Base-by-base conservation (phyloP, 2,888 invertebrate genomes). In the Terebella lapidaria region DNA sequence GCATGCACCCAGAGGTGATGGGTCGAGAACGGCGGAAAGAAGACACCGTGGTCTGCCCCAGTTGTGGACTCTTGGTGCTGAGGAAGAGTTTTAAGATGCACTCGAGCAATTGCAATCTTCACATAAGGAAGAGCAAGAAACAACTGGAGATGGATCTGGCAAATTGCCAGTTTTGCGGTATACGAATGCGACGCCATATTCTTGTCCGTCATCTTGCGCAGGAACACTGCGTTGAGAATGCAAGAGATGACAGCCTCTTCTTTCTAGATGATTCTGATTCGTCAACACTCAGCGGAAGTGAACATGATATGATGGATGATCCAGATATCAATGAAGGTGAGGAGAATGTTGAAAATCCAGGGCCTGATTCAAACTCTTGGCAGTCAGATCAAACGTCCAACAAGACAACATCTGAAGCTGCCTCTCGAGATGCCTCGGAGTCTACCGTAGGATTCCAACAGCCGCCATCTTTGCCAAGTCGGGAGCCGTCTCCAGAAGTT, bases 121-220 rank as follows among this genome's bases (percentile, higher is more conserved):
- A 56, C 22, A 10, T n/a, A 27, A 54, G 53, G 54, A 53, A 45
- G 25, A 46, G 42, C n/a, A 56, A 62, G 28, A 57, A 47, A 24
- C 57, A 54, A 25, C 35, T 27, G 15, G 62, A 59, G n/a, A 52
- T 57, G 4, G 58, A 61, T 26, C 45, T 59, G 22, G 64, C 61
- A 3, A 45, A 54, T n/a, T 64, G 64, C 51, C 64, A 61, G 46
- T 59, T 64, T 25, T 64, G 64, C 29, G 64, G 64, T 4, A 53
- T 64, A 26, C 53, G 59, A 15, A 59, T 64, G 59, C 46, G 59
- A 3, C 47, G 64, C 1, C 61, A 64, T 24, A 35, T 59, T 22
- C 54, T 64, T 15, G 64, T 62, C 35, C 52, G 52, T 25, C 64
- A 64, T 35, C 54, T 62, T 18, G 64, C 61, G 3, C 54, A 60